A percentile compares a stretch with the other conserved stretches of the same genome.
Evolutionary conservation across 2,797 vertebrate genomes (phyloP).

Genomic region (Alca torda): DNA sequence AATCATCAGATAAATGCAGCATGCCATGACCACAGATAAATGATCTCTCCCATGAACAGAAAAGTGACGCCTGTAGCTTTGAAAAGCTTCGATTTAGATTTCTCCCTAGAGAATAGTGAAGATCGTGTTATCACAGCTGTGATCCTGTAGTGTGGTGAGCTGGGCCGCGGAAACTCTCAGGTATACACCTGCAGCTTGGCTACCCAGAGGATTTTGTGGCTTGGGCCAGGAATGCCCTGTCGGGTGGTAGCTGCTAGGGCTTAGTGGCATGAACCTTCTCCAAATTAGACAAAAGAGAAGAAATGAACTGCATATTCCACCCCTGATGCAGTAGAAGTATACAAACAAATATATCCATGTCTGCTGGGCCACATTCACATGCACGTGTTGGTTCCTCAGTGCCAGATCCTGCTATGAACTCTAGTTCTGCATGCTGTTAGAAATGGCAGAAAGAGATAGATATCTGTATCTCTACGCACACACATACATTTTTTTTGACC

Average conservation of each 20-base stretch:
- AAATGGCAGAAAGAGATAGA: conserved; percentile 32
- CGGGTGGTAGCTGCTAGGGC: not conserved
- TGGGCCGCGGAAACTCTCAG: not conserved
- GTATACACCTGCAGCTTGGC: not conserved
- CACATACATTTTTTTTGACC: not conserved
- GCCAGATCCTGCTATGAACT: conserved; percentile 44
- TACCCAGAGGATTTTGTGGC: not conserved
- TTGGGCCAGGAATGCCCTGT: not conserved
- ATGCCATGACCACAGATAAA: not conserved
- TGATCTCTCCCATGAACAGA: not conserved
- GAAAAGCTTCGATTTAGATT: not conserved
- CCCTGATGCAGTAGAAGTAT: not conserved
- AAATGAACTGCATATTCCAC: not conserved
- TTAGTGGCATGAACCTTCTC: not conserved
- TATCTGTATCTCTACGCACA: not conserved
- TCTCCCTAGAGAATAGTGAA: not conserved
- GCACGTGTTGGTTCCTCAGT: conserved; percentile 2
- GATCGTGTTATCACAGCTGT: not conserved
- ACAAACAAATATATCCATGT: not conserved
- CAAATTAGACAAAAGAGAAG: not conserved
- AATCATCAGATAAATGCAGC: not conserved
- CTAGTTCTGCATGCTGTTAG: not conserved
- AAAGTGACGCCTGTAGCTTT: not conserved
- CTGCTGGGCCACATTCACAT: conserved; percentile 24
- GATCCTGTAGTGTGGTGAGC: not conserved